Evolutionary conservation across 2,113 vertebrate genomes (phyloP), one percentile per base, ranked within the genome.

Genomic region (Oplegnathus fasciatus): DNA sequence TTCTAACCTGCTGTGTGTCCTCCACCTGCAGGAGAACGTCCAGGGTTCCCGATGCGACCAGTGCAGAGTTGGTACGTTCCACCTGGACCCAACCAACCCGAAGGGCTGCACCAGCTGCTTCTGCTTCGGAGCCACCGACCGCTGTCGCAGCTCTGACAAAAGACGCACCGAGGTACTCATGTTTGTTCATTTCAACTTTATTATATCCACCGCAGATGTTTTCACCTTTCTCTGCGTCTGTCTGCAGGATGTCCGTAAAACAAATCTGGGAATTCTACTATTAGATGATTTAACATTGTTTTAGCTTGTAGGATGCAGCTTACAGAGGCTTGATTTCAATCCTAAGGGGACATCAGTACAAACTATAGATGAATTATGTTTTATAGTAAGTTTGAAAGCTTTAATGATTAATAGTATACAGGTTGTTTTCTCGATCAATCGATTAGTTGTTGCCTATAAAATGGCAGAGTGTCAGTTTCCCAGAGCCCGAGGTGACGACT

Each of bases 21-120:
- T 28, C 70, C 34, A 0, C 57, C 82, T 78, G 30, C 75, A 99
- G 98, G 98, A 99, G 92, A 99, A 99, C 0, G 98, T 99, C 24
- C 97, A 99, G 89, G 98, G 98, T 0, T 57, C 65, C 0, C 94
- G 94, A 22, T 99, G 98, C 77, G 97, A 98, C 92, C 98, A 96
- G 91, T 99, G 98, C 87, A 96, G 96, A 54, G 69, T 97, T 5
- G 98, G 98, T 5, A 99, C 98, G 0, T 99, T 99, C 92, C 97
- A 96, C 87, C 78, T 99, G 88, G 98, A 99, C 42, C 95, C 96
- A 0, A 94, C 91, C 86, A 99, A 99, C 92, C 97, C 98, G 1
- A 99, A 98, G 69, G 98, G 98, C 70, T 99, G 98, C 94, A 99
- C 98, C 87, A 97, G 97, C 83, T 99, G 98, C 81, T 99, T 99